Evolutionary conservation across 2,888 invertebrate species (phyloP).

Genomic region (Lacanobia oleracea): DNA sequence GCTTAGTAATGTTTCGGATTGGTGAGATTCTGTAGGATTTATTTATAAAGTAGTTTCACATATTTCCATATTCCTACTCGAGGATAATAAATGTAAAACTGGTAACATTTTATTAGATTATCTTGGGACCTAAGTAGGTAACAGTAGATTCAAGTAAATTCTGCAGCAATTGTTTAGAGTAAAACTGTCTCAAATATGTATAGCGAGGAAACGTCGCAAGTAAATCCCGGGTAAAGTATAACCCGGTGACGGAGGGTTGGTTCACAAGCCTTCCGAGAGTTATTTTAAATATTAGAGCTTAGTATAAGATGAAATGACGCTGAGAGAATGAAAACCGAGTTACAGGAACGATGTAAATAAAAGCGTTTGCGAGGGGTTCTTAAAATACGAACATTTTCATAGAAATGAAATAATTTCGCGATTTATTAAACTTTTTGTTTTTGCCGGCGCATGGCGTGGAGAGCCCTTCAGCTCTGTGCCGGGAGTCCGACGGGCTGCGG

Average conservation of each 20-base stretch:
- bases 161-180: conserved; percentile 2
- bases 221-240: conserved; percentile 9
- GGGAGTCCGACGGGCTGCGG: neutral
- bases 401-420: conserved; percentile 10
- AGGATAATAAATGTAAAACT: neutral
- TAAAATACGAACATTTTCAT: conserved; percentile 12
- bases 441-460: neutral
- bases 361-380: neutral
- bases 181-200: conserved; percentile 1
- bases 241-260: neutral
- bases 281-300: conserved; percentile 2
- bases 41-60: neutral
- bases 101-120: neutral
- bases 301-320: neutral
- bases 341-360: neutral
- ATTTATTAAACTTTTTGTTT: conserved; percentile 26
- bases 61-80: neutral
- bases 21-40: neutral
- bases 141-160: neutral
- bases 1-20: neutral
- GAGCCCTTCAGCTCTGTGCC: neutral
- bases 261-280: conserved; percentile 4
- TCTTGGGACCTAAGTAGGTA: too few species aligned
- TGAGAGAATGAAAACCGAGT: neutral
- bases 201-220: neutral